Evolutionary conservation across 2,113 vertebrate genomes (phyloP), one percentile per base, ranked within the genome.

Genomic region (Gobius niger): DNA sequence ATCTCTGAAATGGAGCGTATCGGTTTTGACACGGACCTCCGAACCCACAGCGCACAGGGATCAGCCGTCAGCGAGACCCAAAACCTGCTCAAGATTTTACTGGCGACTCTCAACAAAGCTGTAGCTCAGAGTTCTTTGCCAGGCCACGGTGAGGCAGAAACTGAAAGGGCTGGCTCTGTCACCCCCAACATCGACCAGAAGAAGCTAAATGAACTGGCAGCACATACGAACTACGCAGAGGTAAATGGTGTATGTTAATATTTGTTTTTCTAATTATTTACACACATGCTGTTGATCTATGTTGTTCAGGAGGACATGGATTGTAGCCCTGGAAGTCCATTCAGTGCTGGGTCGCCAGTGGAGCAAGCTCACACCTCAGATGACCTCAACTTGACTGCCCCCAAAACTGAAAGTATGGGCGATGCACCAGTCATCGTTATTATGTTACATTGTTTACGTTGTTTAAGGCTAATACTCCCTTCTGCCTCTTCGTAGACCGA

Each of bases 21-120:
- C 69, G 92, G 91, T 42, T 94, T 90, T 5, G 93, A 96, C 76
- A 89, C 92, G 12, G 95, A 96, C 69, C 80, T 97, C 81, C 85
- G 89, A 52, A 80, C 88, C 7, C 86, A 75, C 11, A 70, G 74
- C 44, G 7, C 78, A 63, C 83, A 83, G 19, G 42, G 74, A 50
- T 52, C 90, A 0, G 64, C 83, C 0, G 81, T 85, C 64, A 78
- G 63, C 7, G 91, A 92, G 63, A 91, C 92, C 1, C 91, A 93
- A 65, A 85, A 84, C 11, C 89, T 93, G 40, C 89, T 93, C 49
- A 92, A 93, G 72, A 83, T 93, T 68, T 87, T 93, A 42, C 78
- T 93, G 64, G 80, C 84, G 44, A 92, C 90, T 3, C 87, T 93
- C 60, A 92, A 89, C 68, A 91, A 88, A 78, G 89, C 91, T n/a